Evolutionary conservation across 2,797 vertebrate genomes (phyloP).

Genomic region (Enoplosus armatus): DNA sequence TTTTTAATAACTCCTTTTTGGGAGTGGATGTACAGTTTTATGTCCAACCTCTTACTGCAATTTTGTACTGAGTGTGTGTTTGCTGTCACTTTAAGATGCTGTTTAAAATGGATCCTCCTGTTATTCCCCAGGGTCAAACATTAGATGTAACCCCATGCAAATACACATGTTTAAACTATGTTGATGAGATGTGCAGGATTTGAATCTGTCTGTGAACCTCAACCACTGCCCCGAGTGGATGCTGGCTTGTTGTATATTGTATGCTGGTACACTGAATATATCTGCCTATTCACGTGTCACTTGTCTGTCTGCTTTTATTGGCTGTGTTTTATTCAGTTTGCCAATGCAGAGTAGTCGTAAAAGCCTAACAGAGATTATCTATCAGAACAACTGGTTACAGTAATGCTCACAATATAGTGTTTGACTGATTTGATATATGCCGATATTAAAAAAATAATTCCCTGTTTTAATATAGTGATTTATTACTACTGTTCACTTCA

Average conservation of each 20-base stretch:
- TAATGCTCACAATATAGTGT: not conserved
- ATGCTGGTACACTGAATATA: not conserved
- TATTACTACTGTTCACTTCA: not conserved
- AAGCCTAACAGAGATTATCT: constrained; percentile 23
- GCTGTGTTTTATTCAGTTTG: constrained; percentile 2
- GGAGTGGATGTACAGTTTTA: constrained; percentile 58
- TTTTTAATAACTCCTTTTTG: constrained; percentile 65
- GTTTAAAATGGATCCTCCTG: not conserved
- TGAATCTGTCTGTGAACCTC: too few species aligned
- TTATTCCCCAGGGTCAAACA: not conserved
- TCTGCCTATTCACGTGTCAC: not conserved
- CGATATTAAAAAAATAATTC: constrained; percentile 42
- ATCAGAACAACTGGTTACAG: not conserved
- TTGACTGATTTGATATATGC: not conserved
- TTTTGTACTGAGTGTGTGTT: constrained; percentile 39
- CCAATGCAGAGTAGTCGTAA: not conserved
- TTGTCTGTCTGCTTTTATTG: not conserved
- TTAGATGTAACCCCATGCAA: not conserved
- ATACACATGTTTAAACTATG: too few species aligned
- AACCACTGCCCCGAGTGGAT: too few species aligned
- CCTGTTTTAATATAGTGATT: not conserved
- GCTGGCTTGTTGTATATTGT: not conserved
- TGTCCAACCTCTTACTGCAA: constrained; percentile 8
- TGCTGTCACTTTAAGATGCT: not conserved
- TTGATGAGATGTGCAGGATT: too few species aligned